phyloP scores from a whole-genome alignment of 1,140 invertebrate genomes.

The Drosophila takahashii region DNA sequence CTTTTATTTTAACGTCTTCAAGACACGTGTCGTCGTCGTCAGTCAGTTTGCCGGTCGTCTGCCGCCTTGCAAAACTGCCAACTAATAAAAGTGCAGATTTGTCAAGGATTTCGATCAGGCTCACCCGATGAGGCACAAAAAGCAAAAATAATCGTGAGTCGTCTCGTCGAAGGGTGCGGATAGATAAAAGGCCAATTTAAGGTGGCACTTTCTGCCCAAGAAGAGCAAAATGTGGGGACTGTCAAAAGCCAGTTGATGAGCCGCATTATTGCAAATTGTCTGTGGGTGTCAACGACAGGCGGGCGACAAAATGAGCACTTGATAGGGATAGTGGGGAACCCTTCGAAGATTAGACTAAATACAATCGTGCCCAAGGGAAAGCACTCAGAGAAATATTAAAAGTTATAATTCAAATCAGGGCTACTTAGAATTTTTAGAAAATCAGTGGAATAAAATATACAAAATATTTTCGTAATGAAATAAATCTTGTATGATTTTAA shows the following conservation, averaged over 20 bases:
- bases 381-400: slow-evolving; percentile 1
- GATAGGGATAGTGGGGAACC: slow-evolving; percentile 28
- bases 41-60: slow-evolving; percentile 19
- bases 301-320: slow-evolving; percentile 44
- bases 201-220: slow-evolving; percentile 47
- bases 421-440: neutral
- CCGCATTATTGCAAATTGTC: slow-evolving; percentile 71
- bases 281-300: slow-evolving; percentile 58
- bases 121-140: slow-evolving; percentile 24
- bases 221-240: slow-evolving; percentile 17
- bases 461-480: too few relatives aligned
- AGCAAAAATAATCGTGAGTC: slow-evolving; percentile 40
- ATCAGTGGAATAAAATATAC: too few relatives aligned
- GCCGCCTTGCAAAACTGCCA: slow-evolving; percentile 43
- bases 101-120: slow-evolving; percentile 55
- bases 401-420: neutral
- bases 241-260: slow-evolving; percentile 67
- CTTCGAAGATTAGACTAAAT: neutral
- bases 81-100: slow-evolving; percentile 81
- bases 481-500: neutral
- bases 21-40: slow-evolving; percentile 62
- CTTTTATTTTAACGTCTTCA: slow-evolving; percentile 54
- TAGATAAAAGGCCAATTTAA: slow-evolving; percentile 68
- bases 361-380: neutral
- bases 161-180: slow-evolving; percentile 10